Base-by-base conservation (phyloP, 2,888 invertebrate genomes). In the Piscicola geometra region DNA sequence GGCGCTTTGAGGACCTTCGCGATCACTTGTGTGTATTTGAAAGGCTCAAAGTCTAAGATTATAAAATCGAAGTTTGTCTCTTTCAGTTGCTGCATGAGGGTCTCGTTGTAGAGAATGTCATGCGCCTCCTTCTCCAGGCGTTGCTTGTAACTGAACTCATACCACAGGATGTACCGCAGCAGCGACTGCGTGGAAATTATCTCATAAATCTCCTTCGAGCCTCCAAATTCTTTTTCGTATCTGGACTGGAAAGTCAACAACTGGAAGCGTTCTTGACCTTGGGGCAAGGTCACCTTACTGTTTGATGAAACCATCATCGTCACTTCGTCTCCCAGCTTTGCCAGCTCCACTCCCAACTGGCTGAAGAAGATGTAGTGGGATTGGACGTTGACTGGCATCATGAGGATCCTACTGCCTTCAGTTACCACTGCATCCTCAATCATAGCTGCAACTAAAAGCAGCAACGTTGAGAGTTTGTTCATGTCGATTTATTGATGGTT, bases 331-430 rank as follows among this genome's bases (percentile, higher is more conserved):
- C 73, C 73, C 28, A 64, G 35, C 35, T 35, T 64, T 2, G 73
- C 2, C 28, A 73, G 41, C 41, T 52, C 73, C 35, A 21, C 32
- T 21, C 60, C 73, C 28, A 73, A 25, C 56, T 36, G 56, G 9
- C 30, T n/a, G 30, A 64, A 73, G 30, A 50, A 73, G 28, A 73
- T 12, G 30, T 30, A 33, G 30, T 73, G 73, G n/a, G 73, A 73
- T 60, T 60, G 56, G 25, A 73, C 36, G 60, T 35, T 64, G 56
- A n/a, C 15, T 3, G 73, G 73, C 12, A 73, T 0, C 73, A 73
- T 52, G n/a, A 71, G n/a, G 33, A 71, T 52, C 9, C 41, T 5
- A 41, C 41, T 41, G 41, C 41, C 41, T 9, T 15, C 41, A 5
- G 5, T 15, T 15, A 15, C 41, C 41, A 41, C 41, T 41, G 41